Percentiles rank a stretch among this genome's conserved stretches.
Evolutionary conservation across 1,140 invertebrate genomes (phyloP).

Genomic region (Ceratosolen fusciceps): DNA sequence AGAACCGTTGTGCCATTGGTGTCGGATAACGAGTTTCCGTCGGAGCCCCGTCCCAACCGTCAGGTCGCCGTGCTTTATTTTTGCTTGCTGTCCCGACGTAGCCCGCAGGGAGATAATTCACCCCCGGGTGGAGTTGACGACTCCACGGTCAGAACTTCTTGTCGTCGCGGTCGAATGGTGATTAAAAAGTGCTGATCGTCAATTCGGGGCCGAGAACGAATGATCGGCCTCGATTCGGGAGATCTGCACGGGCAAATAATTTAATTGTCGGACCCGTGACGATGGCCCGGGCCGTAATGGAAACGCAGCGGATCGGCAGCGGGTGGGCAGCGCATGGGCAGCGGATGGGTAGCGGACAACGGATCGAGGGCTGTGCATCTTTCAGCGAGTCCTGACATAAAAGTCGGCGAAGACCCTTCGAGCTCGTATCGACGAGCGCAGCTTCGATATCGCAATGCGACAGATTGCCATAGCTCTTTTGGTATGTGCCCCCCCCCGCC

Average conservation of each 20-base stretch:
- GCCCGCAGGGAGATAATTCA: too few species aligned
- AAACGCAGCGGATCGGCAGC: background rate
- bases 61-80: too few species aligned
- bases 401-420: slow-evolving; percentile 9
- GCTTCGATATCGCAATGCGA: slow-evolving; percentile 53
- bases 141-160: background rate
- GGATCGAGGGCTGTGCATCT: background rate
- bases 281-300: background rate
- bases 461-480: slow-evolving; percentile 34
- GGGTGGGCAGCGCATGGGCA: background rate
- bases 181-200: background rate
- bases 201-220: background rate
- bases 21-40: too few species aligned
- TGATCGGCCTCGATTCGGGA: background rate
- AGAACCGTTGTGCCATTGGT: too few species aligned
- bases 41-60: too few species aligned
- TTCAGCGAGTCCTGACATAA: too few species aligned
- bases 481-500: background rate
- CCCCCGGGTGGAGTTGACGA: background rate
- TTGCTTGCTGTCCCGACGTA: too few species aligned
- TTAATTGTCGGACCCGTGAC: background rate
- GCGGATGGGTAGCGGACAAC: background rate
- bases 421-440: slow-evolving; percentile 15
- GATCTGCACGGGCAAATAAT: background rate
- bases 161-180: background rate